Percentiles rank a stretch among this genome's conserved stretches.
Conservation (phyloP, 2,888 invertebrate species). For the Callyntrura guangdongensis region DNA sequence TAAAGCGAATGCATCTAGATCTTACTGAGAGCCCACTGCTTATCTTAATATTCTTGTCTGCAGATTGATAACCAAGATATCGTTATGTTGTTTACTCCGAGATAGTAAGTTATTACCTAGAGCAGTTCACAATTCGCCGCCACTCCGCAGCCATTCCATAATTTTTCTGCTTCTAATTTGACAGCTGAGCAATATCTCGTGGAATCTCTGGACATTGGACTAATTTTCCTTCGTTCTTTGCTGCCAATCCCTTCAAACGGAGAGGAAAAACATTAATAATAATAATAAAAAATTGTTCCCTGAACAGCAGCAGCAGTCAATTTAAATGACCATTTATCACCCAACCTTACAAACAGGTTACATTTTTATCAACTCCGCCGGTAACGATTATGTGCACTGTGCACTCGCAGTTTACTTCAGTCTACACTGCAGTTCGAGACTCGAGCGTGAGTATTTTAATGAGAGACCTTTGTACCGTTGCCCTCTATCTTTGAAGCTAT, state of each 20-base stretch:
- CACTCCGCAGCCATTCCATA: background rate
- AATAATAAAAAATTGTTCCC: no score
- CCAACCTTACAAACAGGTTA: background rate
- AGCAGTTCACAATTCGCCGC: background rate
- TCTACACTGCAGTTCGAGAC: no score
- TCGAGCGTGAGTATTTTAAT: background rate
- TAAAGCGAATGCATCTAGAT: no score
- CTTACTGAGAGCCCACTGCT: no score
- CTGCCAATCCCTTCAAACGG: no score
- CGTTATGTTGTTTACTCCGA: no score
- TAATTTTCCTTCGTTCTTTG: no score
- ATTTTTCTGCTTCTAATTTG: background rate
- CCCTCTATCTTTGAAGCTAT: slow-evolving; percentile 21
- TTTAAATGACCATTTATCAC: slow-evolving; percentile 32
- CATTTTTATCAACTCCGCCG: no score
- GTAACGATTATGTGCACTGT: no score
- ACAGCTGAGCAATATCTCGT: background rate
- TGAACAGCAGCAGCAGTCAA: slow-evolving; percentile 18
- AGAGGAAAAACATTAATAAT: no score
- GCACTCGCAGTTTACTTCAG: background rate
- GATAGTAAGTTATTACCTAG: slow-evolving; percentile 17
- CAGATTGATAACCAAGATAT: slow-evolving; percentile 62
- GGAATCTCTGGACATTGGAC: background rate
- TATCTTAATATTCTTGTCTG: slow-evolving; percentile 48
- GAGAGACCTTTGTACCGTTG: slow-evolving; percentile 22